Conservation (phyloP, 2,888 invertebrate genomes). For the Embidobia sp. region DNA sequence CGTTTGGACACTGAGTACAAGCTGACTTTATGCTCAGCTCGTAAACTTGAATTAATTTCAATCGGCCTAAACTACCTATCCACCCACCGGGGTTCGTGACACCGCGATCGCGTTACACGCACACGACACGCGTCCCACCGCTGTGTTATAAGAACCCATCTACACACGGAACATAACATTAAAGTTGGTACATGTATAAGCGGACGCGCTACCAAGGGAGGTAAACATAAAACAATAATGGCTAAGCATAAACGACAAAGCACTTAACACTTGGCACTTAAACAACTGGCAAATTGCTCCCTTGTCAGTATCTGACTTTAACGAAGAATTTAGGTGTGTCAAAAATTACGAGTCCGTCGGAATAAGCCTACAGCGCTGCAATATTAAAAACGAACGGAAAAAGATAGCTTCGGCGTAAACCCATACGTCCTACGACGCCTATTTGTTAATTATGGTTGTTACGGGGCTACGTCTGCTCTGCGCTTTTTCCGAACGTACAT, state of each 20-base stretch:
- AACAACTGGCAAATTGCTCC: slow-evolving; percentile 82
- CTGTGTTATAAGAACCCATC: slow-evolving; percentile 41
- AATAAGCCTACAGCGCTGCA: slow-evolving; percentile 22
- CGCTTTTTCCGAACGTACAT: slow-evolving; percentile 34
- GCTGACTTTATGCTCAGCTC: slow-evolving; percentile 73
- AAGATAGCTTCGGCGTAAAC: slow-evolving; percentile 7
- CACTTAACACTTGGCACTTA: slow-evolving; percentile 82
- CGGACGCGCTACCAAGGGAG: slow-evolving; percentile 67
- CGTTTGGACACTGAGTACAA: slow-evolving; percentile 69
- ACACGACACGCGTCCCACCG: slow-evolving; percentile 11
- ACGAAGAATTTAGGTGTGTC: slow-evolving; percentile 77
- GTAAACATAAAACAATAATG: slow-evolving; percentile 81
- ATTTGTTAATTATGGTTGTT: slow-evolving; percentile 54
- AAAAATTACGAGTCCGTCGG: slow-evolving; percentile 56
- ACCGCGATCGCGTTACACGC: slow-evolving; percentile 31
- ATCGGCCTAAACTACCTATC: slow-evolving; percentile 75
- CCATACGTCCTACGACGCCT: slow-evolving; percentile 25
- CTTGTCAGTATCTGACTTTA: slow-evolving; percentile 78
- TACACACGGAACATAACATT: slow-evolving; percentile 13
- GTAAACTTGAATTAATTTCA: slow-evolving; percentile 81
- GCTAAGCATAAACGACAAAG: slow-evolving; percentile 81
- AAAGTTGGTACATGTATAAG: slow-evolving; percentile 37
- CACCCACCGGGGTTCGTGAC: slow-evolving; percentile 54
- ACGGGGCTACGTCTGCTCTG: slow-evolving; percentile 6
- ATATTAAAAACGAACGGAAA: slow-evolving; percentile 42